These are phyloP conservation scores for Sinonovacula constricta DNA, from an alignment of 1,140 invertebrate species.

Conservation along the genomic window DNA sequence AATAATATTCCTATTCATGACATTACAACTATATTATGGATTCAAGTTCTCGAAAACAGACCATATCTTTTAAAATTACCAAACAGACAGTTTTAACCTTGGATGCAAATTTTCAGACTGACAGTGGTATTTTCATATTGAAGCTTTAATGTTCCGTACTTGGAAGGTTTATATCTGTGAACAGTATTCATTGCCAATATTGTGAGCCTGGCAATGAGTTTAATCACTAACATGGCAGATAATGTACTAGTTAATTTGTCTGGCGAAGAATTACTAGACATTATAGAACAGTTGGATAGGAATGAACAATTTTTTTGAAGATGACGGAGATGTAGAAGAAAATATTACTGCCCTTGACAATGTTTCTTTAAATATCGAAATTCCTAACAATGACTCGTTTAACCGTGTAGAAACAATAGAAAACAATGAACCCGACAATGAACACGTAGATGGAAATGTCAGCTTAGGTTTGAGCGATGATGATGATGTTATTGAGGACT, in stretches of 20 bases:
- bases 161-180: too few species aligned
- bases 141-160: constrained; percentile 3
- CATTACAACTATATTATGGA: background rate
- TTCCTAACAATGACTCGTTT: background rate
- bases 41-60: constrained; percentile 18
- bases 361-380: background rate
- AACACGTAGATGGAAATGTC: background rate
- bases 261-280: background rate
- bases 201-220: too few species aligned
- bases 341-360: background rate
- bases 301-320: background rate
- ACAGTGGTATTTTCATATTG: constrained; percentile 15
- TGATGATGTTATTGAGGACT: background rate
- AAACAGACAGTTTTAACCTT: constrained; percentile 14
- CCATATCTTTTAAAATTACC: constrained; percentile 19
- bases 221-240: background rate
- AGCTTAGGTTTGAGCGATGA: background rate
- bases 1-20: constrained; percentile 4
- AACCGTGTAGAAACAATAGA: background rate
- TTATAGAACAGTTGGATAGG: background rate
- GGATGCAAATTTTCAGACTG: constrained; percentile 23
- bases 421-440: background rate
- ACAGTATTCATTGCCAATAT: too few species aligned
- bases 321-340: background rate
- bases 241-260: background rate